A percentile compares a stretch with the other conserved stretches of the same genome.
Conservation (phyloP, 1,140 invertebrate species). For the Drosophila neocordata region DNA sequence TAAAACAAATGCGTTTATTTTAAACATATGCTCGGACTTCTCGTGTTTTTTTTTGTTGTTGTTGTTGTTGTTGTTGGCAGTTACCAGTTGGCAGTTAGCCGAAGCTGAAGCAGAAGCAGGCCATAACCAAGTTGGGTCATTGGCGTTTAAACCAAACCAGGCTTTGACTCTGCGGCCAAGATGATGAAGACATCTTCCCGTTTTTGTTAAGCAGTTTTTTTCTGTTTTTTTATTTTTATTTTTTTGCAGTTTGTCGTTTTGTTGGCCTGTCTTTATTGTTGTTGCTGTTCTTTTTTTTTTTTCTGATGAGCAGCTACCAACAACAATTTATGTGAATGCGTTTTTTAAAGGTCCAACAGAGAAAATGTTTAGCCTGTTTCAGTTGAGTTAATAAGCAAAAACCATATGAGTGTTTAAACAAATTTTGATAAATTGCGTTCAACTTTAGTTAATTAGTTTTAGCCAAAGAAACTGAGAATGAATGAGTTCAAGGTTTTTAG, state of each 20-base stretch:
- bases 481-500: slow-evolving; percentile 7
- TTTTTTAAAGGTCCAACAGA: not conserved
- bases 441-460: slow-evolving; percentile 23
- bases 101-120: slow-evolving; percentile 17
- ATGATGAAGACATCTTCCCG: slow-evolving; percentile 78
- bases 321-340: slow-evolving; percentile 69
- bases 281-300: slow-evolving; percentile 35
- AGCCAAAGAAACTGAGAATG: slow-evolving; percentile 11
- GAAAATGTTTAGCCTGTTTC: slow-evolving; percentile 9
- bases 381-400: slow-evolving; percentile 24
- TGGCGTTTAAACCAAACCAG: slow-evolving; percentile 34
- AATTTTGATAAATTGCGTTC: slow-evolving; percentile 22
- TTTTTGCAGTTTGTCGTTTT: slow-evolving; percentile 21
- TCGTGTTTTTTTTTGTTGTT: slow-evolving; percentile 10
- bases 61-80: slow-evolving; percentile 22
- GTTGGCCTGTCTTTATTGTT: slow-evolving; percentile 25
- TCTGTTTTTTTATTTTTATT: not conserved
- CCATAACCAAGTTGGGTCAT: slow-evolving; percentile 65
- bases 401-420: slow-evolving; percentile 17
- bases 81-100: slow-evolving; percentile 29
- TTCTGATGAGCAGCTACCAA: slow-evolving; percentile 39
- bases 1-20: slow-evolving; percentile 80
- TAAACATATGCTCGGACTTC: slow-evolving; percentile 64
- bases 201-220: slow-evolving; percentile 43
- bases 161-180: slow-evolving; percentile 22